Conservation (phyloP, 2,888 invertebrate genomes). For the Polydrusus pterygomalis region DNA sequence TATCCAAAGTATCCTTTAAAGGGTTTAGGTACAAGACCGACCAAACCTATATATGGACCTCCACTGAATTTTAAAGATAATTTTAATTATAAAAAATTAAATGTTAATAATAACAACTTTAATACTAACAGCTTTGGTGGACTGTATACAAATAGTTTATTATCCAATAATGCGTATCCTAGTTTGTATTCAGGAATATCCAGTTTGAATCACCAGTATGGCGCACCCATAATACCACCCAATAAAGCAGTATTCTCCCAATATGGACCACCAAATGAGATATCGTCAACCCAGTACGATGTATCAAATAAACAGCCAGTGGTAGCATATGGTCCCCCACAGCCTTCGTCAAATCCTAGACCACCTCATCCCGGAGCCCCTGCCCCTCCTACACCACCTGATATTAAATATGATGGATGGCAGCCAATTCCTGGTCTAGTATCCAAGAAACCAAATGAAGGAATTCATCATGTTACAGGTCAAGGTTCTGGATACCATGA, state of each 20-base stretch:
- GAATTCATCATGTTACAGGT: constrained; percentile 64
- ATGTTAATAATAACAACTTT: constrained; percentile 44
- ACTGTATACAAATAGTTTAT: constrained; percentile 13
- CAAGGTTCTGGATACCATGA: constrained; percentile 69
- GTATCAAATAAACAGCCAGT: constrained; percentile 66
- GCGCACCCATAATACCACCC: constrained; percentile 55
- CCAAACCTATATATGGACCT: constrained; percentile 64
- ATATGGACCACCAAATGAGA: constrained; percentile 56
- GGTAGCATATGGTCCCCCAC: constrained; percentile 75
- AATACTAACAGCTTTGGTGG: constrained; percentile 36
- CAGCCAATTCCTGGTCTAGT: constrained; percentile 86
- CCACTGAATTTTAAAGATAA: constrained; percentile 60
- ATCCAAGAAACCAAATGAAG: constrained; percentile 64
- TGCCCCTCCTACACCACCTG: constrained; percentile 84
- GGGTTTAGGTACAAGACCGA: constrained; percentile 69
- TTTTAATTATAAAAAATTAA: constrained; percentile 57
- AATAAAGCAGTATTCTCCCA: constrained; percentile 51
- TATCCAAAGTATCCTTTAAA: constrained; percentile 68
- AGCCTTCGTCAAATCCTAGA: constrained; percentile 74
- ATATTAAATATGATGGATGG: constrained; percentile 89
- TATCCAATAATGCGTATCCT: constrained; percentile 33
- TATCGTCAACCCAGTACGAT: constrained; percentile 67
- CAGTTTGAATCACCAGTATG: constrained; percentile 56
- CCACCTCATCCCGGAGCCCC: constrained; percentile 82
- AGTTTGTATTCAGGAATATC: constrained; percentile 53